These are phyloP conservation scores for Orcinus orca DNA, from an alignment of 2,113 vertebrate species.

Conservation along the genomic window DNA sequence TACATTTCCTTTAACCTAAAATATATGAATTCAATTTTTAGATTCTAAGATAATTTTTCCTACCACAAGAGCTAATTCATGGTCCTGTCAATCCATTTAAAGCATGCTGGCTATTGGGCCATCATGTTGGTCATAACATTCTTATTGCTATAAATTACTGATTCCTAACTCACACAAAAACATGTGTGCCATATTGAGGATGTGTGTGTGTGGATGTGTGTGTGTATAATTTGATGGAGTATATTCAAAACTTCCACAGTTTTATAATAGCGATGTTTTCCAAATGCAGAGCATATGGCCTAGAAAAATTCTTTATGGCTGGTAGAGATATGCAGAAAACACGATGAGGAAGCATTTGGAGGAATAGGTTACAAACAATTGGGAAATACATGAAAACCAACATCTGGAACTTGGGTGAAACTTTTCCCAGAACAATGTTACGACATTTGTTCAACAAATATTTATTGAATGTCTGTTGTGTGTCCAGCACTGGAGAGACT, in stretches of 20 bases:
- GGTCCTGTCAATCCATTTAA: background rate
- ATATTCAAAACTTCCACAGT: background rate
- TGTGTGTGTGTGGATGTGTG: background rate
- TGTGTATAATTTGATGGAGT: background rate
- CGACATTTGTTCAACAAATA: background rate
- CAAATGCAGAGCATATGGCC: background rate
- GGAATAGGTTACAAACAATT: background rate
- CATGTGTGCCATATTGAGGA: background rate
- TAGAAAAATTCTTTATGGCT: background rate
- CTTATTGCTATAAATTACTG: background rate
- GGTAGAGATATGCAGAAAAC: background rate
- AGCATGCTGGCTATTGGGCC: background rate
- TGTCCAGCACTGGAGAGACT: background rate
- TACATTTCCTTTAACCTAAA: background rate
- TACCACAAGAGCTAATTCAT: background rate
- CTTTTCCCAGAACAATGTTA: background rate
- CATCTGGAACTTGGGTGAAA: constrained; percentile 12
- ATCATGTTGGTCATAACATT: background rate
- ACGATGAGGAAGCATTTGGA: background rate
- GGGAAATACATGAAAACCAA: background rate
- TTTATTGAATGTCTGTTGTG: background rate
- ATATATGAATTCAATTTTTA: background rate
- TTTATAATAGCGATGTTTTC: background rate
- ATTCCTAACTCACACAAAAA: background rate
- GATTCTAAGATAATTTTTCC: background rate